These are phyloP conservation scores for Trichomalopsis sarcophagae DNA, from an alignment of 1,140 invertebrate genomes.

Conservation along the genomic window DNA sequence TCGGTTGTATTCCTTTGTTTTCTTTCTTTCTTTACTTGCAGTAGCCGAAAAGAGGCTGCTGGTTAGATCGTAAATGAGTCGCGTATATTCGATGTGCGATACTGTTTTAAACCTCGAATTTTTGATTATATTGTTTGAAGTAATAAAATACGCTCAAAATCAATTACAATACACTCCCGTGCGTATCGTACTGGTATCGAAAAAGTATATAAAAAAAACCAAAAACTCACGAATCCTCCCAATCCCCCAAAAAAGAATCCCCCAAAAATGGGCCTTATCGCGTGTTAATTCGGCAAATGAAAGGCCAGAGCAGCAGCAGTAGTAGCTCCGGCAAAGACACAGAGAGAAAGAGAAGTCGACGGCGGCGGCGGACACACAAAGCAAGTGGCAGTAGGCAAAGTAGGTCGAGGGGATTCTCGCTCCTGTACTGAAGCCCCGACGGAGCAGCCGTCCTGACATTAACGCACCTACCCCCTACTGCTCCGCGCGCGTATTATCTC, in stretches of 20 bases:
- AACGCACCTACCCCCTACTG: conserved; percentile 20
- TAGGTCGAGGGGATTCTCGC: conserved; percentile 33
- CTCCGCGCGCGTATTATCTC: background rate
- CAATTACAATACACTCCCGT: no score
- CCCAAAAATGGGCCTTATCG: background rate
- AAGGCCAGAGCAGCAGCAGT: background rate
- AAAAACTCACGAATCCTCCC: no score
- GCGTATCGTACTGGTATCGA: no score
- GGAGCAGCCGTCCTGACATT: background rate
- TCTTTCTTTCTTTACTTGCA: background rate
- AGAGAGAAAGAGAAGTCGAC: background rate
- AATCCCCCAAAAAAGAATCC: no score
- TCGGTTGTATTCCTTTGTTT: background rate
- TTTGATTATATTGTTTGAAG: no score
- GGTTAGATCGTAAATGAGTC: background rate
- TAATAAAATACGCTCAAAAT: no score
- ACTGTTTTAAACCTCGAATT: no score
- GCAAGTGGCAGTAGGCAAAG: conserved; percentile 30
- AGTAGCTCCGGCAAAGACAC: background rate
- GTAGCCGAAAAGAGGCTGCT: no score
- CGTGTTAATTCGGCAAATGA: conserved; percentile 36
- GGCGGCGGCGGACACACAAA: background rate
- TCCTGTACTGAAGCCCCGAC: background rate
- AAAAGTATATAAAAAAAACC: background rate
- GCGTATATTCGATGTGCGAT: no score